Conservation (phyloP, 1,140 invertebrate species). For the Stenopsyche tienmushanensis region DNA sequence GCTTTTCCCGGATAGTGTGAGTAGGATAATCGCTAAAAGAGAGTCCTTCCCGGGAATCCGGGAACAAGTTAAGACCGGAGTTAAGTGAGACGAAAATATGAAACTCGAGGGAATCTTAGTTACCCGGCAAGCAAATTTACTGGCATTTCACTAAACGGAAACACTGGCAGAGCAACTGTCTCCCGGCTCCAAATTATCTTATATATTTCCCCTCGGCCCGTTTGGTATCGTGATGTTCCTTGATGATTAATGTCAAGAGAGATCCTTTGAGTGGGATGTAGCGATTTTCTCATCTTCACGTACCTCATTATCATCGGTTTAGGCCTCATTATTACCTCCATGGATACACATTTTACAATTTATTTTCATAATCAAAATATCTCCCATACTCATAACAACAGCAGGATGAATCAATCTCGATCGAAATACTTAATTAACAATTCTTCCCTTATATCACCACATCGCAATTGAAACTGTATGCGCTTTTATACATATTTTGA, state of each 20-base stretch:
- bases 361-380: too few species aligned
- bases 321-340: too few species aligned
- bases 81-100: constrained; percentile 27
- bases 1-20: neutral
- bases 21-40: constrained; percentile 2
- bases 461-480: too few species aligned
- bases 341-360: too few species aligned
- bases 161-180: neutral
- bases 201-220: constrained; percentile 2
- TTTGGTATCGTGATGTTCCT: neutral
- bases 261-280: too few species aligned
- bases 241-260: constrained; percentile 12
- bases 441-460: too few species aligned
- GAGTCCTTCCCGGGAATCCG: neutral
- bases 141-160: constrained; percentile 21
- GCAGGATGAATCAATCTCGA: too few species aligned
- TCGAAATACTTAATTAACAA: too few species aligned
- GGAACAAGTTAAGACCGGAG: neutral
- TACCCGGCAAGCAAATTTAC: constrained; percentile 19
- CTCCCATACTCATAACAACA: too few species aligned
- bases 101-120: constrained; percentile 19
- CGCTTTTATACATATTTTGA: too few species aligned
- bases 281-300: too few species aligned
- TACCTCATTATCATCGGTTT: too few species aligned
- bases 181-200: neutral